Conservation (phyloP, 2,888 invertebrate species). For the Reticulitermes lucifugus region DNA sequence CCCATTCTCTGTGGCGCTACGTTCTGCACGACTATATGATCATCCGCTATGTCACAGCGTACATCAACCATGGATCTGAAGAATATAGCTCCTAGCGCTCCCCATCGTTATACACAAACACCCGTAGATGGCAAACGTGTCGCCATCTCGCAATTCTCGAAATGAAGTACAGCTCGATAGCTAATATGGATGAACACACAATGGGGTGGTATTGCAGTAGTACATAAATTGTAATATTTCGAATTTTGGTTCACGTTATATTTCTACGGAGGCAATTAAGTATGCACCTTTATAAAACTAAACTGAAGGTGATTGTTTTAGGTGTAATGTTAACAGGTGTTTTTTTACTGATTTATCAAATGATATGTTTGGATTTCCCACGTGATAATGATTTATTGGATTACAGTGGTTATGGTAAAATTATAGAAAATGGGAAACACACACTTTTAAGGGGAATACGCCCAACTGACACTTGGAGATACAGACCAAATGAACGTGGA, state of each 20-base stretch:
- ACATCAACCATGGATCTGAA: too few species aligned
- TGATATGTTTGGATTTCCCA: not conserved
- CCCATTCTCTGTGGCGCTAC: not conserved
- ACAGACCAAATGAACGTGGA: conserved; percentile 63
- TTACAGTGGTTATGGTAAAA: not conserved
- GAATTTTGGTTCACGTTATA: not conserved
- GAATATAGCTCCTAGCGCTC: not conserved
- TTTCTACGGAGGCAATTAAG: not conserved
- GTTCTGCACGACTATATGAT: not conserved
- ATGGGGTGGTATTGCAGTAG: not conserved
- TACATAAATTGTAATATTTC: not conserved
- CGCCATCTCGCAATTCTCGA: not conserved
- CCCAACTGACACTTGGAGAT: conserved; percentile 55
- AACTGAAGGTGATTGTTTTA: conserved; percentile 33
- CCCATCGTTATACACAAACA: not conserved
- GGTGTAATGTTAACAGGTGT: conserved; percentile 11
- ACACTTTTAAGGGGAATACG: conserved; percentile 5
- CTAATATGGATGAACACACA: not conserved
- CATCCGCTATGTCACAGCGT: not conserved
- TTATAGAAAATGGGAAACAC: not conserved
- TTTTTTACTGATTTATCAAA: conserved; percentile 32
- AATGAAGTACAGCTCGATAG: not conserved
- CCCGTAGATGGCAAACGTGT: not conserved
- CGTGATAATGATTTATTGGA: not conserved
- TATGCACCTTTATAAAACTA: conserved; percentile 12